Conservation (phyloP, 2,888 invertebrate genomes). For the Calliopum simillimum region DNA sequence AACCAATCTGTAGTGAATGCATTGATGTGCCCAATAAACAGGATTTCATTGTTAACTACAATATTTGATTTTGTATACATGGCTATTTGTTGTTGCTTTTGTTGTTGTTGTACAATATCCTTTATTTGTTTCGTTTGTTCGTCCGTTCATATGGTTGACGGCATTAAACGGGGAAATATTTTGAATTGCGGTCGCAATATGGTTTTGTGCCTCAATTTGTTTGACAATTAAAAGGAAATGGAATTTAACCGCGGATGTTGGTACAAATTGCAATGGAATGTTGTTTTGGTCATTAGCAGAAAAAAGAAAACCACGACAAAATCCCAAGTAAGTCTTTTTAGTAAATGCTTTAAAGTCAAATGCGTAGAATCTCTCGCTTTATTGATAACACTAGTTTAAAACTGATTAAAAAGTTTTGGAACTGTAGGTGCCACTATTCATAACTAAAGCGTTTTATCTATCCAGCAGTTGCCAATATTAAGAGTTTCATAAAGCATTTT, state of each 20-base stretch:
- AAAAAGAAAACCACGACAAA: too few species aligned
- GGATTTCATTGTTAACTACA: constrained; percentile 23
- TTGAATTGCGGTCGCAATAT: constrained; percentile 26
- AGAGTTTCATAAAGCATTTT: too few species aligned
- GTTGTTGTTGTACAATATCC: constrained; percentile 16
- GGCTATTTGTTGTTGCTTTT: constrained; percentile 23
- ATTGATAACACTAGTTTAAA: too few species aligned
- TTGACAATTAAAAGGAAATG: constrained; percentile 42
- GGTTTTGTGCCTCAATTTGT: constrained; percentile 31
- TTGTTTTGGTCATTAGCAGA: too few species aligned
- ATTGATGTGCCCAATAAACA: constrained; percentile 17
- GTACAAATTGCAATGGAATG: constrained; percentile 4
- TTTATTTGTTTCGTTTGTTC: constrained; percentile 25
- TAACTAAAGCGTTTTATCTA: too few species aligned
- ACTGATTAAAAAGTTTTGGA: too few species aligned
- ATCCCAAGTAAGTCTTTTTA: too few species aligned
- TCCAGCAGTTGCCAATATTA: too few species aligned
- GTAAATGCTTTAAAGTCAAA: too few species aligned
- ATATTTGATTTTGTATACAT: constrained; percentile 8
- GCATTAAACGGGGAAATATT: constrained; percentile 23
- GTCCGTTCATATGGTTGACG: constrained; percentile 7
- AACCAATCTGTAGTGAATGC: constrained; percentile 8
- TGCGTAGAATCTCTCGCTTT: too few species aligned
- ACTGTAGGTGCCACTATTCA: too few species aligned
- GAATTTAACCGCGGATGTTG: constrained; percentile 36